These are phyloP conservation scores for Agrypnus murinus DNA, from an alignment of 2,888 invertebrate species.

Conservation along the genomic window DNA sequence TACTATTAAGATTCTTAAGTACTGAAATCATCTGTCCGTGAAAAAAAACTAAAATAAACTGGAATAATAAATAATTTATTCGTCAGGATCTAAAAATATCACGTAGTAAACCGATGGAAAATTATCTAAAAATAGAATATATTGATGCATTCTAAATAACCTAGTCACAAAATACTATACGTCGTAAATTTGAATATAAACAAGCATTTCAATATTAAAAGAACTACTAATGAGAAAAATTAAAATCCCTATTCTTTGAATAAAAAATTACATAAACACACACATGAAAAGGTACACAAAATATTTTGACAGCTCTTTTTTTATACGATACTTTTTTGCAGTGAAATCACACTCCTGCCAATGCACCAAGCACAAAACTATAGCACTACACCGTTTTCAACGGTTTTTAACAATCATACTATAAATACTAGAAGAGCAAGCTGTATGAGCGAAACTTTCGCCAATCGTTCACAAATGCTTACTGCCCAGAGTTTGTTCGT, in stretches of 20 bases:
- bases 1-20: too few relatives aligned
- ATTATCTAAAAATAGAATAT: slow-evolving; percentile 21
- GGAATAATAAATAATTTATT: slow-evolving; percentile 2
- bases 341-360: slow-evolving; percentile 2
- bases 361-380: background rate
- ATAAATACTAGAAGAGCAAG: slow-evolving; percentile 43
- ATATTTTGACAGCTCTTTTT: slow-evolving; percentile 3
- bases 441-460: slow-evolving; percentile 41
- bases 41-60: background rate
- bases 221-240: too few relatives aligned
- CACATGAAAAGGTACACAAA: slow-evolving; percentile 5
- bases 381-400: background rate
- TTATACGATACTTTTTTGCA: background rate
- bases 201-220: too few relatives aligned
- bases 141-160: slow-evolving; percentile 15
- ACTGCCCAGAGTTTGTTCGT: slow-evolving; percentile 45
- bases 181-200: background rate
- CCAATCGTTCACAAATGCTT: slow-evolving; percentile 46
- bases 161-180: too few relatives aligned
- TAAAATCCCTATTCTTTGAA: too few relatives aligned
- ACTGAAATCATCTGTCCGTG: background rate
- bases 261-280: too few relatives aligned
- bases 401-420: slow-evolving; percentile 39
- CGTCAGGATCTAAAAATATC: slow-evolving; percentile 26
- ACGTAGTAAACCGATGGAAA: slow-evolving; percentile 19